These are phyloP conservation scores for Hippolais icterina DNA, from an alignment of 2,113 vertebrate species.

Conservation along the genomic window DNA sequence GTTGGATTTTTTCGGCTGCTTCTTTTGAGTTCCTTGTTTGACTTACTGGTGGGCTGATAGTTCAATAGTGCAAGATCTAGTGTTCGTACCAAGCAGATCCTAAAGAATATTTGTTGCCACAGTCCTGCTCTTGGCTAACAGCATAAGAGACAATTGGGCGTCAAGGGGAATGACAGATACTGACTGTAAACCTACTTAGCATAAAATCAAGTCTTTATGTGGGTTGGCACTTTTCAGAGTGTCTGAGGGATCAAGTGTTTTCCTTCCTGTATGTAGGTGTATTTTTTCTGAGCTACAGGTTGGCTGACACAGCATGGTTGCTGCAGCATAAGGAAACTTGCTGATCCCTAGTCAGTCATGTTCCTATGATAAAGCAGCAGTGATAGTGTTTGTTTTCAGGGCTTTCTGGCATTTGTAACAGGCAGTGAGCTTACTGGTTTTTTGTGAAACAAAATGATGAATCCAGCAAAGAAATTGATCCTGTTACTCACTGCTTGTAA, in stretches of 20 bases:
- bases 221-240: neutral
- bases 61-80: neutral
- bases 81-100: neutral
- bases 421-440: neutral
- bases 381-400: neutral
- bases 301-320: neutral
- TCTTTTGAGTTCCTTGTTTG: neutral
- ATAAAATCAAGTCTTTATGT: neutral
- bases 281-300: neutral
- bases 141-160: neutral
- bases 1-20: neutral
- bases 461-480: neutral
- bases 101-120: neutral
- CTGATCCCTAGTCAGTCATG: neutral
- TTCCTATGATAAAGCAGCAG: neutral
- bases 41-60: neutral
- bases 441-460: neutral
- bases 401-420: neutral
- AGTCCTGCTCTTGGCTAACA: neutral
- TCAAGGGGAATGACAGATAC: neutral
- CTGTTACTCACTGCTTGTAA: neutral
- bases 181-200: neutral
- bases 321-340: neutral
- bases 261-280: neutral
- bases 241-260: neutral